Base-by-base conservation (phyloP, 2,797 vertebrate genomes). In the Enteromius unitaeniatus region DNA sequence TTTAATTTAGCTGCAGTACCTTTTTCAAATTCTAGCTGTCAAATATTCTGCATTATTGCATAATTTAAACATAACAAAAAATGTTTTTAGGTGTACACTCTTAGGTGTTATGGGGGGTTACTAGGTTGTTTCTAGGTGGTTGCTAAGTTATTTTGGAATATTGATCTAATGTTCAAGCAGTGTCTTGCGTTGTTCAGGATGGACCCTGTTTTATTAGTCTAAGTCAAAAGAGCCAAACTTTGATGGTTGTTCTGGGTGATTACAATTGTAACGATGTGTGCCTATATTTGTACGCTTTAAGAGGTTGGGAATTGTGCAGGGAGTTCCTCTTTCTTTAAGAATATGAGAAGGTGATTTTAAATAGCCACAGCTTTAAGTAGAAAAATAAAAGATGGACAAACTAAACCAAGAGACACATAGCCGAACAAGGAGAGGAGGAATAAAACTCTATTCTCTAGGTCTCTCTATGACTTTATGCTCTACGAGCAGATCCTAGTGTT, bases 401-500 rank as follows among this genome's bases (percentile, higher is more conserved):
- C 0, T 40, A 55, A 23, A 47, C 26, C 45, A 26, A 60, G 37
- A 58, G 72, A 81, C 14, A 53, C 23, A 79, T 31, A 53, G 45
- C 74, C 51, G 34, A 64, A 47, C 28, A 73, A 49, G 80, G 21
- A 76, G 42, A 69, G 5, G 60, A 34, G 47, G 62, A 53, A 34
- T 87, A 58, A 62, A 67, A 78, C 49, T 21, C 49, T 15, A 4
- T 47, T 51, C 15, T 51, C 49, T 51, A 15, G 14, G 49, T 51
- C 17, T 51, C 49, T 51, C 6, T 21, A 79, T 65, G 67, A 83
- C 84, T 84, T 83, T 51, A 81, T 69, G 49, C 76, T 84, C 69
- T 51, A 37, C 40, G 67, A 55, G 4, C 14, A 55, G 49, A 83
- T 68, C 58, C 53, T 34, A 17, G 77, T 85, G 74, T 78, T 87